Conservation (phyloP, 53 echinoderm and acorn worm species). For the Crossaster papposus region DNA sequence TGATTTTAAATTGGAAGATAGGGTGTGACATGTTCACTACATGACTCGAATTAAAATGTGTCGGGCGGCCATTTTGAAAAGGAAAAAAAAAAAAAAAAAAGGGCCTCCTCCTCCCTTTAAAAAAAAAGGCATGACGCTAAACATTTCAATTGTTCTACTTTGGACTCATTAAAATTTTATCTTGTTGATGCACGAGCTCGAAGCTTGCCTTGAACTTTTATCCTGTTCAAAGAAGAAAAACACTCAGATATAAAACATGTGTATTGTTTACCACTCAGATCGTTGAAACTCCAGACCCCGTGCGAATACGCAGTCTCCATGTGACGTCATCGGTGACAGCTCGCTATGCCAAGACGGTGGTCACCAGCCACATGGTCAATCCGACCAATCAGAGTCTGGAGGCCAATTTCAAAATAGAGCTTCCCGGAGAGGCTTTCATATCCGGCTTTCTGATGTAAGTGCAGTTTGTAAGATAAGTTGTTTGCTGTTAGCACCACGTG, state of each 20-base stretch:
- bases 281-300: background rate
- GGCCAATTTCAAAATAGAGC: slow-evolving; percentile 56
- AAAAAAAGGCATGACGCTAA: no score
- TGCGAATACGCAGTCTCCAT: slow-evolving; percentile 51
- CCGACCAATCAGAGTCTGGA: slow-evolving; percentile 46
- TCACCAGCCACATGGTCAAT: slow-evolving; percentile 58
- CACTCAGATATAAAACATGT: background rate
- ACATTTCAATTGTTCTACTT: background rate
- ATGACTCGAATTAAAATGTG: no score
- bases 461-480: no score
- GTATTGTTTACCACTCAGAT: background rate
- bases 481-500: background rate
- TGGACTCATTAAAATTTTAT: background rate
- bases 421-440: slow-evolving; percentile 71
- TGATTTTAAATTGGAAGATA: no score
- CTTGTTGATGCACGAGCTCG: background rate
- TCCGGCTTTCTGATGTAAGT: slow-evolving; percentile 73
- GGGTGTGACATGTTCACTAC: no score
- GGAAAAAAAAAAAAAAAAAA: no score
- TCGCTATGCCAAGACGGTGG: slow-evolving; percentile 64
- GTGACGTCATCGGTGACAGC: slow-evolving; percentile 67
- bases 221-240: background rate
- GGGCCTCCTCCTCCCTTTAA: no score
- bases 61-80: no score
- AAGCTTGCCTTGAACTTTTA: background rate